phyloP scores from a whole-genome alignment of 2,797 vertebrate species.

The Acanthurus lineatus region DNA sequence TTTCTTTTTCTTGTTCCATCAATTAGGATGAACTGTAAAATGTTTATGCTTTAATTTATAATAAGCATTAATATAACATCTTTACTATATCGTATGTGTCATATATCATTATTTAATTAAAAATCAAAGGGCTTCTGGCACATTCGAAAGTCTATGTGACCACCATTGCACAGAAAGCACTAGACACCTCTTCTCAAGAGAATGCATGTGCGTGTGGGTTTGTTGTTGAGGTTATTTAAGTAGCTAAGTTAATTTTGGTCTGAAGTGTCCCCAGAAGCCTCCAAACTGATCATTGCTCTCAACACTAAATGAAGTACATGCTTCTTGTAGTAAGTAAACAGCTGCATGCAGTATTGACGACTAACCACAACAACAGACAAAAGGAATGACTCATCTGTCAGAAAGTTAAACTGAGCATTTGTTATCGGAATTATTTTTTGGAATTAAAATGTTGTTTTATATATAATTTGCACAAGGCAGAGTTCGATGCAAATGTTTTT shows the following conservation, averaged over 20 bases:
- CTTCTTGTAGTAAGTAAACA: background rate
- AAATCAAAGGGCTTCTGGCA: conserved; percentile 6
- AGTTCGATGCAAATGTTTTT: too few species aligned
- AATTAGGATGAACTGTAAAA: background rate
- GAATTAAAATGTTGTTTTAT: background rate
- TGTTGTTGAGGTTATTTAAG: conserved; percentile 26
- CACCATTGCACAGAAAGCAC: conserved; percentile 39
- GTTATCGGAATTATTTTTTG: background rate
- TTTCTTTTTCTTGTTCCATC: background rate
- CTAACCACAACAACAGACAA: background rate
- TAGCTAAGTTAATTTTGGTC: conserved; percentile 10
- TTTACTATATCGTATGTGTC: background rate
- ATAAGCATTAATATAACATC: background rate
- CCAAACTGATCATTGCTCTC: conserved; percentile 14
- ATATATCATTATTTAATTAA: background rate
- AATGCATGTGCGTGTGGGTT: conserved; percentile 5
- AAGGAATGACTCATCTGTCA: background rate
- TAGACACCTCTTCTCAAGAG: background rate
- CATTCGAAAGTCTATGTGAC: background rate
- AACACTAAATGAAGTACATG: background rate
- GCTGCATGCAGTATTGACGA: background rate
- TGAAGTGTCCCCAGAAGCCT: conserved; percentile 18
- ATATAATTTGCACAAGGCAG: background rate
- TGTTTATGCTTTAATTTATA: background rate
- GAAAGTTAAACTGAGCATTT: background rate